Conservation (phyloP, 2,797 vertebrate genomes). For the Spatula clypeata region DNA sequence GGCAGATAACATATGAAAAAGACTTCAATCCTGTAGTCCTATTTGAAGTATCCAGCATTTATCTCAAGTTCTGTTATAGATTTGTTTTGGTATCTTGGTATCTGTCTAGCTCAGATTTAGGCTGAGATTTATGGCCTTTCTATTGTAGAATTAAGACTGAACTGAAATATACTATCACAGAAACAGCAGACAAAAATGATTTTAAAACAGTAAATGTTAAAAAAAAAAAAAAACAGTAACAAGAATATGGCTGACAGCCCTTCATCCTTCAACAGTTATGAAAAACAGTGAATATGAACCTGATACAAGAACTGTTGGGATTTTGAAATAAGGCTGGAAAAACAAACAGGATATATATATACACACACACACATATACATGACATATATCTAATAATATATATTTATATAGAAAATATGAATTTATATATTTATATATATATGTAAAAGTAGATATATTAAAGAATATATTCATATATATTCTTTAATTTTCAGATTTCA, state of each 20-base stretch:
- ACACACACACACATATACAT: no score
- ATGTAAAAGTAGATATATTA: no score
- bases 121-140: background rate
- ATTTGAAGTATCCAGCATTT: background rate
- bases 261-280: background rate
- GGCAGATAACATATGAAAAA: background rate
- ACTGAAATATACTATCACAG: background rate
- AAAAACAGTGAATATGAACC: background rate
- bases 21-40: background rate
- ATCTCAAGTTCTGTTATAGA: background rate
- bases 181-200: background rate
- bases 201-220: background rate
- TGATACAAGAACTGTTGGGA: background rate
- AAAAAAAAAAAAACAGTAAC: background rate
- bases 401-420: no score
- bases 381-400: no score
- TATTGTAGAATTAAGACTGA: fast-evolving
- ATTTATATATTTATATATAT: no score
- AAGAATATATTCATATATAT: no score
- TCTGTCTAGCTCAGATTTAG: background rate
- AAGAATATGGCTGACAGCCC: background rate
- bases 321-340: background rate
- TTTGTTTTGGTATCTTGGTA: background rate
- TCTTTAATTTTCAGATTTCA: background rate
- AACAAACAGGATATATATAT: no score